These are phyloP conservation scores for Tylochromis polylepis DNA, from an alignment of 2,113 vertebrate genomes.

Conservation along the genomic window DNA sequence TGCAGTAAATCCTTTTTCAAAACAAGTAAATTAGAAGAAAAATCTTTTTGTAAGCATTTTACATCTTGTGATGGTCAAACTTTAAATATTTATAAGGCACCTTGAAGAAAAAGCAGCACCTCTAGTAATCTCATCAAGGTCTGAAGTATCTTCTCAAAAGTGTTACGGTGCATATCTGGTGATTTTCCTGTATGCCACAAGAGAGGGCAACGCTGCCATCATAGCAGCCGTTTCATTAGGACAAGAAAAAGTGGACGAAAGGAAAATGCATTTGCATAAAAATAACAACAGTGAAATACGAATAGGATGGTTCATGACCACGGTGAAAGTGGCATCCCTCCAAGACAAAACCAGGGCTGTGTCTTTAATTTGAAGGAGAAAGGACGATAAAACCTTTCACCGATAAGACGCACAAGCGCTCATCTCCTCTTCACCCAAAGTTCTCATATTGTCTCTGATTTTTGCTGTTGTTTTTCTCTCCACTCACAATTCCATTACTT, in stretches of 20 bases:
- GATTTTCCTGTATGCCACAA: neutral
- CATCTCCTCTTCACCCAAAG: constrained; percentile 19
- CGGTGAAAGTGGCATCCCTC: constrained; percentile 38
- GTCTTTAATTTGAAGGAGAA: constrained; percentile 62
- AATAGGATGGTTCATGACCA: constrained; percentile 45
- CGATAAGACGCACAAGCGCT: constrained; percentile 32
- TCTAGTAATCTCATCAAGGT: neutral
- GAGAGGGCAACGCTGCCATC: neutral
- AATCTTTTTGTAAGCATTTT: neutral
- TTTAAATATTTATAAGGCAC: neutral
- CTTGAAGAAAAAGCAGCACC: neutral
- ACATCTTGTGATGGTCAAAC: constrained; percentile 9
- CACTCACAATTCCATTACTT: constrained; percentile 51
- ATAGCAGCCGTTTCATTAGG: constrained; percentile 30
- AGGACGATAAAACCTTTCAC: constrained; percentile 24
- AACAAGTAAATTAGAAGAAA: neutral
- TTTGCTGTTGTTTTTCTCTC: constrained; percentile 28
- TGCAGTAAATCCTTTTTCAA: neutral
- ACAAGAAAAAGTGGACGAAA: constrained; percentile 13
- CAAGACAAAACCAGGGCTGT: constrained; percentile 29
- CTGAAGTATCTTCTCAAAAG: neutral
- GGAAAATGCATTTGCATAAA: constrained; percentile 60
- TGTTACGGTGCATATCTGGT: neutral
- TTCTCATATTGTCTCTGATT: constrained; percentile 48
- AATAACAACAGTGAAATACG: constrained; percentile 57